These are phyloP conservation scores for Chymomyza amoena DNA, from an alignment of 2,888 invertebrate genomes.

Conservation along the genomic window DNA sequence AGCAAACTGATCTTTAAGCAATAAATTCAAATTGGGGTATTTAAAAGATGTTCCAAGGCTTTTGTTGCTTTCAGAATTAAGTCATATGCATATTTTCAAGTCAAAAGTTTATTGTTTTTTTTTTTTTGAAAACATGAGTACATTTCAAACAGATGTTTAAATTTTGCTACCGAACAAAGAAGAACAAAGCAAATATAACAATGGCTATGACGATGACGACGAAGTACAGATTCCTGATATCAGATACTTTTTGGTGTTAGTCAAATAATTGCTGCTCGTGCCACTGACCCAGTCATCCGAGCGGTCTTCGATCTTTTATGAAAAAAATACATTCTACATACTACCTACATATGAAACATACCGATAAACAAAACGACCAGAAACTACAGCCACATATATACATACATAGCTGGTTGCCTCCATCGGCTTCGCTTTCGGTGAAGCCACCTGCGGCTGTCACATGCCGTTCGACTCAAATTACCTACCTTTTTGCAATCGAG, in stretches of 20 bases:
- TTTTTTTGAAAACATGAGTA: no score
- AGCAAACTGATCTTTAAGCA: no score
- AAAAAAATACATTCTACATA: neutral
- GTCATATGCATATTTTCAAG: no score
- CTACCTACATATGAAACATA: no score
- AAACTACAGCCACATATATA: neutral
- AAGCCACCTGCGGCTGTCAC: constrained; percentile 50
- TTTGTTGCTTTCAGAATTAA: no score
- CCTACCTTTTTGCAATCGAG: constrained; percentile 30
- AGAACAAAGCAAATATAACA: neutral
- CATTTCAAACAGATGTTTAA: neutral
- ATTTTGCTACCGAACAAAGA: neutral
- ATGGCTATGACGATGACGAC: neutral
- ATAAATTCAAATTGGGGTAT: neutral
- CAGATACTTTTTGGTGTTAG: neutral
- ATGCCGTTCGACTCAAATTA: constrained; percentile 66
- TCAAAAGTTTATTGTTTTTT: no score
- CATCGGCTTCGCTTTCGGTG: constrained; percentile 37
- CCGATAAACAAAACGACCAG: neutral
- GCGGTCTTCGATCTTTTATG: neutral
- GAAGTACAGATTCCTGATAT: neutral
- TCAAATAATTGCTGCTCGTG: neutral
- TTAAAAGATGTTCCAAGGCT: neutral
- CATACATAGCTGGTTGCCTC: constrained; percentile 9
- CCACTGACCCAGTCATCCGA: neutral